phyloP scores from a whole-genome alignment of 1,140 invertebrate species.

The Zelostemma sp. region DNA sequence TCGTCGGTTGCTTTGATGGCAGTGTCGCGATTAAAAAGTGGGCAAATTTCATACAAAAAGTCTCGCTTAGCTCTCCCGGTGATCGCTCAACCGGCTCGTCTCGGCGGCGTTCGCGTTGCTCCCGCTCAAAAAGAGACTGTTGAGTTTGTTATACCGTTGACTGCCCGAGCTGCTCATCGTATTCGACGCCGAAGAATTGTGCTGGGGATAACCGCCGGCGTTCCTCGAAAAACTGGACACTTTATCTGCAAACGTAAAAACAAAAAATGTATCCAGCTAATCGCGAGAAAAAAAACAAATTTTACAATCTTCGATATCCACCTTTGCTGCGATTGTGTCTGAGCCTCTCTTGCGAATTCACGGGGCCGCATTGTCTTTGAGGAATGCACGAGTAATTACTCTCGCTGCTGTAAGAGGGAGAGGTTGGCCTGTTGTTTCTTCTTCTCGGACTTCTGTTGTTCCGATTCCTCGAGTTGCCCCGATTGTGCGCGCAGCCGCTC shows the following conservation, averaged over 20 bases:
- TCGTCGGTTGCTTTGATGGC: neutral
- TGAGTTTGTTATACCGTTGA: constrained; percentile 67
- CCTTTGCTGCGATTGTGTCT: constrained; percentile 68
- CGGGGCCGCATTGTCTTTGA: constrained; percentile 58
- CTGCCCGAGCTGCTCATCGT: constrained; percentile 67
- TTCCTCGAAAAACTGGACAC: constrained; percentile 63
- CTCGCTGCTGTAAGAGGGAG: constrained; percentile 67
- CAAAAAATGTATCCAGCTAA: too few species aligned
- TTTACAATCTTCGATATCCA: constrained; percentile 25
- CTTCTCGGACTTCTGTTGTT: constrained; percentile 61
- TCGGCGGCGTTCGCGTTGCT: constrained; percentile 60
- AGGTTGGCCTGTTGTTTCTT: constrained; percentile 59
- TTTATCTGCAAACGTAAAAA: constrained; percentile 57
- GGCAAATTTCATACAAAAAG: neutral
- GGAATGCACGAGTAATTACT: constrained; percentile 69
- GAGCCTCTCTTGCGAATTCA: constrained; percentile 64
- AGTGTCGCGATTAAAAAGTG: neutral
- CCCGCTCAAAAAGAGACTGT: constrained; percentile 58
- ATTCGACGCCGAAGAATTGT: constrained; percentile 65
- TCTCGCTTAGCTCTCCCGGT: constrained; percentile 62
- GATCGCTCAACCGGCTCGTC: constrained; percentile 60
- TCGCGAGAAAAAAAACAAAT: constrained; percentile 6
- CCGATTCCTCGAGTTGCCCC: constrained; percentile 54
- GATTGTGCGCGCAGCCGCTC: constrained; percentile 48
- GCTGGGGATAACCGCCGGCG: constrained; percentile 56